These are phyloP conservation scores for Branchellion lobata DNA, from an alignment of 2,888 invertebrate genomes.

Conservation along the genomic window DNA sequence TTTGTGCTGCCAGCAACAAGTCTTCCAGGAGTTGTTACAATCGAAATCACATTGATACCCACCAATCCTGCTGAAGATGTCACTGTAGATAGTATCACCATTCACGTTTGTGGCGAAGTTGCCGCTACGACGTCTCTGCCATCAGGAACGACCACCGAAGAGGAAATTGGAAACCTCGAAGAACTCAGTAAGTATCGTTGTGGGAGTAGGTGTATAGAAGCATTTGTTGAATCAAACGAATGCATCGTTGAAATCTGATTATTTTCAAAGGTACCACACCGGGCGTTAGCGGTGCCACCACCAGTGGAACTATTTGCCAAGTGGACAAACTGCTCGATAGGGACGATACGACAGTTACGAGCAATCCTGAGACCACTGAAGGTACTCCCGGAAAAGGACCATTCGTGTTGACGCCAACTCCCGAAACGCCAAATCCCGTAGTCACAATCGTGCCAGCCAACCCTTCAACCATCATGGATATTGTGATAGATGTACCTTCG, in stretches of 20 bases:
- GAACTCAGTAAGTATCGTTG: background rate
- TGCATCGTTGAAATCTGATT: too few relatives aligned
- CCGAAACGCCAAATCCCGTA: too few relatives aligned
- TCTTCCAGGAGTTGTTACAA: background rate
- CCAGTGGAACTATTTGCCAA: too few relatives aligned
- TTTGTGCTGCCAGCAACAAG: background rate
- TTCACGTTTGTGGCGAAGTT: background rate
- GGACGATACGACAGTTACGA: background rate
- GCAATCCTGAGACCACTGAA: background rate
- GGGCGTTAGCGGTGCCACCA: too few relatives aligned
- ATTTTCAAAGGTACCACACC: too few relatives aligned
- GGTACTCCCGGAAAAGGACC: background rate
- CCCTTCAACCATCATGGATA: too few relatives aligned
- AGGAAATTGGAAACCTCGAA: background rate
- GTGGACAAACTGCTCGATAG: background rate
- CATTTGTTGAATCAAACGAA: too few relatives aligned
- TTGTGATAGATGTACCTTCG: too few relatives aligned
- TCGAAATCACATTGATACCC: background rate
- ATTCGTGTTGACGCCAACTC: too few relatives aligned
- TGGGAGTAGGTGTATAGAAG: too few relatives aligned
- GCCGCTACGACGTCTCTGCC: background rate
- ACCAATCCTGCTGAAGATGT: background rate
- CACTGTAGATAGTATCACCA: background rate
- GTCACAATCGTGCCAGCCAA: too few relatives aligned
- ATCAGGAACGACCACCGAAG: background rate